These are phyloP conservation scores for Criorhina ranunculi DNA, from an alignment of 2,888 invertebrate genomes.

Conservation along the genomic window DNA sequence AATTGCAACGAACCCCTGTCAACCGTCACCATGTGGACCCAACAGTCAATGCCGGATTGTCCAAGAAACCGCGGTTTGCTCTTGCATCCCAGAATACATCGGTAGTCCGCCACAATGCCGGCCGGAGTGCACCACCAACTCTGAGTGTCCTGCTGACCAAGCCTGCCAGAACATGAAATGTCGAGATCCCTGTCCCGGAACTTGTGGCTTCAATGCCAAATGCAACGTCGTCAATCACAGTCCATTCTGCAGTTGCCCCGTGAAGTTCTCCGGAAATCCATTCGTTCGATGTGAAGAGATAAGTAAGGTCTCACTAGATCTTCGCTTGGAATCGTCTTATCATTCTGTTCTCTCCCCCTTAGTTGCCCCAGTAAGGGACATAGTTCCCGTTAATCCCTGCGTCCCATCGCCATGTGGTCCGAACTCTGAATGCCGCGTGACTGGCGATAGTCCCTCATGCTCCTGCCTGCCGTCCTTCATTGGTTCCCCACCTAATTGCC, in stretches of 20 bases:
- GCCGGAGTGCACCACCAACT: constrained; percentile 89
- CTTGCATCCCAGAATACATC: constrained; percentile 87
- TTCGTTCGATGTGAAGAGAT: constrained; percentile 86
- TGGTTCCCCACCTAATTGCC: constrained; percentile 88
- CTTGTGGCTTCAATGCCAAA: constrained; percentile 89
- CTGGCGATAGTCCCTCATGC: constrained; percentile 85
- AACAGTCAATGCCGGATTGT: constrained; percentile 89
- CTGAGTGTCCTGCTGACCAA: constrained; percentile 88
- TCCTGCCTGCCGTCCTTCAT: constrained; percentile 86
- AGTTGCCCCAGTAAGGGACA: constrained; percentile 79
- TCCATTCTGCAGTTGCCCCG: constrained; percentile 89
- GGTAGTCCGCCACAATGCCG: constrained; percentile 90
- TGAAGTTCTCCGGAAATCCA: constrained; percentile 89
- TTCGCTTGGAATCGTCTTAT: neutral
- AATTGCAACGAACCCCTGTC: constrained; percentile 87
- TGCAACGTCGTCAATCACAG: constrained; percentile 91
- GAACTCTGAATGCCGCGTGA: constrained; percentile 88
- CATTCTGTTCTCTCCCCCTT: constrained; percentile 27
- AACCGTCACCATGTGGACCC: constrained; percentile 90
- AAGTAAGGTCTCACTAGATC: constrained; percentile 78
- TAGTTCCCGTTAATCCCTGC: constrained; percentile 85
- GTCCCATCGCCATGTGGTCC: constrained; percentile 90
- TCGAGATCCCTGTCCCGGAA: constrained; percentile 90
- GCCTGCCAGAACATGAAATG: constrained; percentile 91
- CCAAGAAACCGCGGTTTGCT: constrained; percentile 88